phyloP scores from a whole-genome alignment of 2,797 vertebrate species.

The Mormyrops boulengeri region DNA sequence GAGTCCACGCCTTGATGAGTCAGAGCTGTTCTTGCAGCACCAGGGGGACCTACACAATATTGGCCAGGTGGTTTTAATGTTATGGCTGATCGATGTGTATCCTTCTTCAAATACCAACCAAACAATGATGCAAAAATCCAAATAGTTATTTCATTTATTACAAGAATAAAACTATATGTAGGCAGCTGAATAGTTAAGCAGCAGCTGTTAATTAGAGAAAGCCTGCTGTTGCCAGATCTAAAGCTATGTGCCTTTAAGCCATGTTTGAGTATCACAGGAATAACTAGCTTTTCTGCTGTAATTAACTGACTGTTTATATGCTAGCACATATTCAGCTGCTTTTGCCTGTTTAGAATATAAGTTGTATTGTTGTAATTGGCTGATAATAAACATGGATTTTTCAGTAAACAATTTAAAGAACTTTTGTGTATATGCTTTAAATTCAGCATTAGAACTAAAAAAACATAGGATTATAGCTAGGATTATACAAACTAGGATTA shows the following conservation, averaged over 20 bases:
- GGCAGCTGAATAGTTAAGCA: not conserved
- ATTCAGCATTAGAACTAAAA: not conserved
- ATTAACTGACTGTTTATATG: not conserved
- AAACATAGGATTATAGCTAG: not conserved
- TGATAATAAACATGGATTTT: not conserved
- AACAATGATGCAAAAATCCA: not conserved
- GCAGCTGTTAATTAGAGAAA: constrained; percentile 9
- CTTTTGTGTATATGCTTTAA: not conserved
- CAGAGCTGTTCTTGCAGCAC: not conserved
- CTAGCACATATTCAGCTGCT: not conserved
- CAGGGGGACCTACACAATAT: not conserved
- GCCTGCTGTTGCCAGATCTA: constrained; percentile 1
- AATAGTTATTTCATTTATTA: not conserved
- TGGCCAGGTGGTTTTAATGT: not conserved
- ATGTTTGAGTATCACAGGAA: not conserved
- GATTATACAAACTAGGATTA: not conserved
- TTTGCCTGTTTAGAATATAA: not conserved
- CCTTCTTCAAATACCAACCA: not conserved
- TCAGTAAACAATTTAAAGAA: not conserved
- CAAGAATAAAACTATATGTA: not conserved
- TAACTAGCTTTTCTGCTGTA: not conserved
- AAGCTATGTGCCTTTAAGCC: not conserved
- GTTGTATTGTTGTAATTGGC: not conserved
- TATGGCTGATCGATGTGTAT: not conserved
- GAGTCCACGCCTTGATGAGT: too few species aligned